These are phyloP conservation scores for Mercenaria mercenaria DNA, from an alignment of 1,140 invertebrate species.

Conservation along the genomic window DNA sequence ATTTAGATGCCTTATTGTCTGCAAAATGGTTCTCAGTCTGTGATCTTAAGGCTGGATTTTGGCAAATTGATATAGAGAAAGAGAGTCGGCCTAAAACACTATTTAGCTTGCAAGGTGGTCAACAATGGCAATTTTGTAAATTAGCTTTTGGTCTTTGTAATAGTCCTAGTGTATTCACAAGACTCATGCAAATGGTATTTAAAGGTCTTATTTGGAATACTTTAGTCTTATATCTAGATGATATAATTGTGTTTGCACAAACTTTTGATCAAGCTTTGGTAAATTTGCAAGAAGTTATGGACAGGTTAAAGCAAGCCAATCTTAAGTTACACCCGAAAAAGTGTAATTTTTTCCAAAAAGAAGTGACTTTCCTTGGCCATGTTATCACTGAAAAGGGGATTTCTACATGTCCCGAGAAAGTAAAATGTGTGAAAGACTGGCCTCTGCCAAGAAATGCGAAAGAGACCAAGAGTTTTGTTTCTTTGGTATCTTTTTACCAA, in stretches of 20 bases:
- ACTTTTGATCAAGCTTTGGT: constrained; percentile 38
- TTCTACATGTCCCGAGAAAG: constrained; percentile 4
- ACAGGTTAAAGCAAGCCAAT: constrained; percentile 16
- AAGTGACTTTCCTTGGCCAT: constrained; percentile 63
- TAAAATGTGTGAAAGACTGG: not conserved
- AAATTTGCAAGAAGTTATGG: constrained; percentile 28
- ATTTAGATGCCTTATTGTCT: constrained; percentile 28
- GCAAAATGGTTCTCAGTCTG: not conserved
- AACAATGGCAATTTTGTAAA: too few relatives aligned
- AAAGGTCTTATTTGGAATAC: constrained; percentile 45
- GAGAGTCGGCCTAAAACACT: constrained; percentile 11
- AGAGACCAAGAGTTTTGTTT: too few relatives aligned
- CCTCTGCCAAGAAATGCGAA: constrained; percentile 25
- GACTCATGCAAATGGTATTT: constrained; percentile 71
- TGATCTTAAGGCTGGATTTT: constrained; percentile 42
- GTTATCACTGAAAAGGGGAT: constrained; percentile 58
- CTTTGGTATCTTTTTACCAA: constrained; percentile 45
- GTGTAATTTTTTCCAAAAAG: not conserved
- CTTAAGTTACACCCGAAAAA: constrained; percentile 36
- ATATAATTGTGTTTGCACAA: constrained; percentile 58
- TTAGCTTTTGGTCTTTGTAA: constrained; percentile 70
- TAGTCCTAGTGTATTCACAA: constrained; percentile 71
- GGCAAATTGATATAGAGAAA: not conserved
- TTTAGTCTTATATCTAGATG: constrained; percentile 56
- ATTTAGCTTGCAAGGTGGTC: constrained; percentile 31